Percentiles rank a stretch among this genome's conserved stretches.
These are phyloP conservation scores for Diarsia brunnea DNA, from an alignment of 2,888 invertebrate species.

Conservation along the genomic window DNA sequence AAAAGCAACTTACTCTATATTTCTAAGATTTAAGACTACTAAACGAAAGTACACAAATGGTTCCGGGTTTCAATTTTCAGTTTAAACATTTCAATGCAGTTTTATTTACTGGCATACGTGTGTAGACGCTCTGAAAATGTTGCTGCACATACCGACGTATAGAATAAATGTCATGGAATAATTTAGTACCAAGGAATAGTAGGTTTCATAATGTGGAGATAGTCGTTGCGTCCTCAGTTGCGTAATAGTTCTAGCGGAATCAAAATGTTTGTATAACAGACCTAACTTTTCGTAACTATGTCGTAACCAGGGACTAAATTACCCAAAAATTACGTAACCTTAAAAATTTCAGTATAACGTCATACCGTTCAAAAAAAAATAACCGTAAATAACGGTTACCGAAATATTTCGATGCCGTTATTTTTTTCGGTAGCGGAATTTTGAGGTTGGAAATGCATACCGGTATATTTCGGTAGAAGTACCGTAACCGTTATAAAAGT, in stretches of 20 bases:
- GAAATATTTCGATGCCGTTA: no score
- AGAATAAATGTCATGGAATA: constrained; percentile 43
- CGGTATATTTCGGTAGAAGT: no score
- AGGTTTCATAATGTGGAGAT: constrained; percentile 5
- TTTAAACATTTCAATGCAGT: constrained; percentile 63
- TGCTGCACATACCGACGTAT: constrained; percentile 24
- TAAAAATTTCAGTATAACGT: no score
- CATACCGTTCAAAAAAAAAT: no score
- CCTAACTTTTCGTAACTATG: background rate
- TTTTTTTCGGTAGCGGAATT: no score
- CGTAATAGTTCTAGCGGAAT: background rate
- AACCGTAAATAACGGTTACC: no score
- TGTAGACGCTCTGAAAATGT: constrained; percentile 49
- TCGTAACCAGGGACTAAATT: no score
- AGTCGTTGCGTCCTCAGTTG: no score
- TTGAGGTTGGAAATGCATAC: no score
- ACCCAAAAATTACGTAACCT: no score
- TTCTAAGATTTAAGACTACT: constrained; percentile 44
- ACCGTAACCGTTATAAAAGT: no score
- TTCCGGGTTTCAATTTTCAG: constrained; percentile 52
- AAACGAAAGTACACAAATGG: constrained; percentile 55
- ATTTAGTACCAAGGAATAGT: constrained; percentile 20
- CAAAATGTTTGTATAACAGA: background rate
- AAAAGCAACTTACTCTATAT: constrained; percentile 35
- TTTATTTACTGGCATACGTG: constrained; percentile 55